Evolutionary conservation across 2,888 invertebrate species (phyloP), one percentile per base, ranked within the genome.

Genomic region (Drosophila pseudotakahashii): DNA sequence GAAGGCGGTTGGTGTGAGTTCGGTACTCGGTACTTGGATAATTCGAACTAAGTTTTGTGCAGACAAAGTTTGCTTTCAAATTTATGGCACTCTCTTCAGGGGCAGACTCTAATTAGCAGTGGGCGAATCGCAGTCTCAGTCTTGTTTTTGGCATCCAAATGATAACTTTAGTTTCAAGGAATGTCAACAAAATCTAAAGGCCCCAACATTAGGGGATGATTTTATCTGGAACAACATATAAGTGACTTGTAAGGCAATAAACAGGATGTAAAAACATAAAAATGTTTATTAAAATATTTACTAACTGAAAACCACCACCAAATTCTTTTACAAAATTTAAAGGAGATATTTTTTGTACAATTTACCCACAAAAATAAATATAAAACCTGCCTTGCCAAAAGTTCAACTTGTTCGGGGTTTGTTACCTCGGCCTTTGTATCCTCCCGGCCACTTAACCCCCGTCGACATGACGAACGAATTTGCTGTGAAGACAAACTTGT

Each of bases 401-500:
- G 10, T 11, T 16, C 19, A 9, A 37, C n/a, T 45, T 37, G n/a
- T 14, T 7, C 19, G 60, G 60, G 13, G 44, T 23, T 11, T 59
- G 16, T 2, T 4, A 7, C 16, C 23, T 16, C 42, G 32, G 41
- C 50, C 30, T 16, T n/a, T 34, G 48, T 9, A 26, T 14, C 32
- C 41, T 6, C 26, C 13, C 7, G 41, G 32, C 16, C 30, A 53
- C 34, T 42, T 47, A 30, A 36, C 4, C 50, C 30, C 45, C 32
- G 26, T 67, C 14, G 41, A 39, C 34, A 39, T 51, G 48, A 70
- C 61, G 44, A 55, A 52, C 39, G 55, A 71, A 62, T 64, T 63
- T 45, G 61, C 64, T 58, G 52, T 26, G 68, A 67, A 39, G 53
- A 47, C 66, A 72, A 71, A 73, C 73, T 72, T 72, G 63, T 44